Evolutionary conservation across 2,888 invertebrate genomes (phyloP), one percentile per base, ranked within the genome.

Genomic region (Drosophila mimica): DNA sequence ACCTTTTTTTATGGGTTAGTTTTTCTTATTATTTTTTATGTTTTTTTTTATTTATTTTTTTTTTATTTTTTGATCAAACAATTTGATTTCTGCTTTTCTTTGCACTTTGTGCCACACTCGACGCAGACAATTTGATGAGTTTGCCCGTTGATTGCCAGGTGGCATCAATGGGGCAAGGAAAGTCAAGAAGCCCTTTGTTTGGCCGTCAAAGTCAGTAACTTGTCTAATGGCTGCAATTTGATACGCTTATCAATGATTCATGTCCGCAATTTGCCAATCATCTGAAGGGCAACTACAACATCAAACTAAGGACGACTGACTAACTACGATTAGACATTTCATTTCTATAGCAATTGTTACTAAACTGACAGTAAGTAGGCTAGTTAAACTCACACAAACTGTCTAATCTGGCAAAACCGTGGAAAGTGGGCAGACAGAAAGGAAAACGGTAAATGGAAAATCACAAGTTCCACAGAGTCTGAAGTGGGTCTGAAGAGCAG

Each of bases 151-250:
- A 84, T 87, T 76, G 88, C 74, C 79, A 70, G 63, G 70, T 76
- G 74, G 70, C 82, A 48, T 68, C 64, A 68, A 62, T 64, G 49
- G 40, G 49, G 40, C 8, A 1, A 11, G 40, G 43, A 13, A 31
- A 40, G 56, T n/a, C 51, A 30, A 20, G 54, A 8, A 65, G 62
- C 60, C 73, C 67, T 82, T 70, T 81, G 70, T 81, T 76, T 71
- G 69, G 38, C 74, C 78, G 80, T 83, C 74, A 71, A 74, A 77
- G 79, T 69, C 82, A 69, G 78, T 62, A 69, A 78, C 72, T 81
- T 82, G 88, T 82, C 84, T 85, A 88, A 89, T 87, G 89, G 87
- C 83, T 86, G 85, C 83, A 79, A 87, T 86, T 88, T 79, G 84
- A 86, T 74, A 72, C 75, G 79, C 86, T 83, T 88, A 89, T 88